Conservation (phyloP, 1,140 invertebrate species). For the Cotesia chilonis region DNA sequence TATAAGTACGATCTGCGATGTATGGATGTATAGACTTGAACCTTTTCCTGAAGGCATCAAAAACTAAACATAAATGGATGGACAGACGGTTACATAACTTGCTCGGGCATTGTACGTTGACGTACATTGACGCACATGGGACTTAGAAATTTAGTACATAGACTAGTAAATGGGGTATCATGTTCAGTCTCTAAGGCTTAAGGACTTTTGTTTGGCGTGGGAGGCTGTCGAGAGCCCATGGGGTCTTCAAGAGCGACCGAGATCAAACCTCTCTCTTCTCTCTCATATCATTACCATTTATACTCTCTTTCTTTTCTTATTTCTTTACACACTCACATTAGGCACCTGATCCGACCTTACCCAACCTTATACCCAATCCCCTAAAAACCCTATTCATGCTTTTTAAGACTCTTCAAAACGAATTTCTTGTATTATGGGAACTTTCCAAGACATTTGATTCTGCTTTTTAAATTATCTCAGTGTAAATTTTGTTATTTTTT, state of each 20-base stretch:
- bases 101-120: conserved; percentile 45
- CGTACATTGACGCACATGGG: conserved; percentile 19
- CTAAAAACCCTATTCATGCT: conserved; percentile 29
- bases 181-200: conserved; percentile 66
- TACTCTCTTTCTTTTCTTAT: conserved; percentile 44
- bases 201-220: conserved; percentile 66
- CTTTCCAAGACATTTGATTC: conserved; percentile 20
- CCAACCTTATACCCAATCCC: conserved; percentile 43
- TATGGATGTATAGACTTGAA: background rate
- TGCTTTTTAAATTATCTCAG: conserved; percentile 25
- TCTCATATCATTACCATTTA: conserved; percentile 27
- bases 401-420: conserved; percentile 8
- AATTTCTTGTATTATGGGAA: conserved; percentile 37
- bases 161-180: conserved; percentile 64
- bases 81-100: conserved; percentile 57
- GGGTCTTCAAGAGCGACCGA: conserved; percentile 29
- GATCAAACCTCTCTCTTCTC: conserved; percentile 13
- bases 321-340: conserved; percentile 40
- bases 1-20: background rate
- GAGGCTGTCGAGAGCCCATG: conserved; percentile 52
- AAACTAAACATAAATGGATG: conserved; percentile 23
- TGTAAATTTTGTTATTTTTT: conserved; percentile 18
- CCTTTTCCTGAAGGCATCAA: conserved; percentile 2
- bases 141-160: conserved; percentile 64
- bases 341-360: conserved; percentile 51